phyloP scores from a whole-genome alignment of 2,797 vertebrate genomes.

The Linurgus olivaceus region DNA sequence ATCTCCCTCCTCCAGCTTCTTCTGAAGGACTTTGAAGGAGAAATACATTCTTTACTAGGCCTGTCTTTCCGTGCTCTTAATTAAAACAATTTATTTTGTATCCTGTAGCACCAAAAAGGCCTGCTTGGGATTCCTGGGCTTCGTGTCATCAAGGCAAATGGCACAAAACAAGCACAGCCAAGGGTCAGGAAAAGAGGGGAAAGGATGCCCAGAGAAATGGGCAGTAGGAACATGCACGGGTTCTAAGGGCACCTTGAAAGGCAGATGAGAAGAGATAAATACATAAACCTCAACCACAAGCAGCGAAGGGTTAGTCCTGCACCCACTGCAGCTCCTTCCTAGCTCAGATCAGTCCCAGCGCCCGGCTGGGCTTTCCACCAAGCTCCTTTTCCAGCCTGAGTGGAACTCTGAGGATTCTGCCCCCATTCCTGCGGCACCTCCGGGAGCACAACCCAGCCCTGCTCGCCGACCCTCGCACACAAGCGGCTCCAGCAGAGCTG shows the following conservation, averaged over 20 bases:
- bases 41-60: neutral
- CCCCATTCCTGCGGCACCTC: neutral
- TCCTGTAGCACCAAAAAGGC: neutral
- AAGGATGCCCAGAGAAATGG: neutral
- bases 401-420: neutral
- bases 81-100: neutral
- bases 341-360: neutral
- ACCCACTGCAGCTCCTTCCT: neutral
- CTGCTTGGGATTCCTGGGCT: neutral
- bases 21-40: neutral
- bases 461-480: neutral
- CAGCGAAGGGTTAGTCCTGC: neutral
- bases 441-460: neutral
- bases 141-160: rapidly evolving
- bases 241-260: neutral
- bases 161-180: neutral
- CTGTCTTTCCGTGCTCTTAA: neutral
- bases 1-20: neutral
- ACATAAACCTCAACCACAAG: neutral
- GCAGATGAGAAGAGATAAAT: neutral
- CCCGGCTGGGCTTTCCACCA: neutral
- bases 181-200: rapidly evolving
- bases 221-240: neutral
- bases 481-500: neutral
- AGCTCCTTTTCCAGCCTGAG: neutral